phyloP scores from a whole-genome alignment of 2,888 invertebrate species.

The Tachina lurida region DNA sequence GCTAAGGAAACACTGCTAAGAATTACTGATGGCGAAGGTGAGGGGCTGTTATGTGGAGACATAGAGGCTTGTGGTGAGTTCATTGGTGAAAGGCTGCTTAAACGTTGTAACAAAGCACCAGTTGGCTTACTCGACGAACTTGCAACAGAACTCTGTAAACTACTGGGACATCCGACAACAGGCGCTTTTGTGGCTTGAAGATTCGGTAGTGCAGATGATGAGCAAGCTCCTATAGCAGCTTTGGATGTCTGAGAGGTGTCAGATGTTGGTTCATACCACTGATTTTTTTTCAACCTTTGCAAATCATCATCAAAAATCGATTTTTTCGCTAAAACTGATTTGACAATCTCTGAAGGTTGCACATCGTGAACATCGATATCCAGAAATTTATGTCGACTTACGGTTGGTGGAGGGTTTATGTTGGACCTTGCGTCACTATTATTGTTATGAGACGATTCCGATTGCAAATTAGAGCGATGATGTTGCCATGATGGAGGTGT shows the following conservation, averaged over 20 bases:
- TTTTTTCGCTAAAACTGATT: constrained; percentile 94
- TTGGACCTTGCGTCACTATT: constrained; percentile 72
- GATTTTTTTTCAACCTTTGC: constrained; percentile 93
- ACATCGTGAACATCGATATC: constrained; percentile 91
- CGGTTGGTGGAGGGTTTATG: constrained; percentile 76
- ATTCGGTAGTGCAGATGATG: constrained; percentile 81
- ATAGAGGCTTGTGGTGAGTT: constrained; percentile 83
- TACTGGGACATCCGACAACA: constrained; percentile 74
- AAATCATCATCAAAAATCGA: constrained; percentile 98
- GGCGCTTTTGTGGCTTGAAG: constrained; percentile 80
- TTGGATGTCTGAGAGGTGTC: constrained; percentile 75
- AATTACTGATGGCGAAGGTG: constrained; percentile 80
- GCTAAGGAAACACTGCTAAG: constrained; percentile 60
- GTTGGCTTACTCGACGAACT: constrained; percentile 70
- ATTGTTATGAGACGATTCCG: constrained; percentile 80
- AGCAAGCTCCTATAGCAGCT: constrained; percentile 69
- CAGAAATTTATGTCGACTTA: constrained; percentile 87
- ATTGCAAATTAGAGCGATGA: constrained; percentile 82
- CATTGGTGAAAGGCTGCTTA: constrained; percentile 82
- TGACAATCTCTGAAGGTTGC: constrained; percentile 96
- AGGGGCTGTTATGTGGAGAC: constrained; percentile 82
- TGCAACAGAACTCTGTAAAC: constrained; percentile 73
- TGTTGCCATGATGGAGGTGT: constrained; percentile 72
- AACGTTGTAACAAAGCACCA: constrained; percentile 77
- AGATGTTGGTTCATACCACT: constrained; percentile 88